phyloP scores from a whole-genome alignment of 2,113 vertebrate species.

The Oceanites oceanicus region DNA sequence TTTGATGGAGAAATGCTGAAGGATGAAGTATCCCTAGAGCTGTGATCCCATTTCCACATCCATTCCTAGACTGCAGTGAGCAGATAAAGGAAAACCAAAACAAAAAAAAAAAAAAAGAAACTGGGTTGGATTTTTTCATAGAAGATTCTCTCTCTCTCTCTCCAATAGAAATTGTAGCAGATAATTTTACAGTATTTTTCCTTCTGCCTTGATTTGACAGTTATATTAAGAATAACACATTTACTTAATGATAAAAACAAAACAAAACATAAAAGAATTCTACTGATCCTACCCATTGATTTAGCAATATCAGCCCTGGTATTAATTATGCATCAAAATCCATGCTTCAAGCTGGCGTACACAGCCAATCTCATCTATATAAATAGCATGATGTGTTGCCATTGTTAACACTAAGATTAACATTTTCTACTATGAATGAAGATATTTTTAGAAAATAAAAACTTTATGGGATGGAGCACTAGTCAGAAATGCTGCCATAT shows the following conservation, averaged over 20 bases:
- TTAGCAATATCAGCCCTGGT: background rate
- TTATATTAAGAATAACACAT: background rate
- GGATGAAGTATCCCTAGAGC: background rate
- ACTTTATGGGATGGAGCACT: background rate
- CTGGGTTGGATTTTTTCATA: too few species aligned
- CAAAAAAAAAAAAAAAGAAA: background rate
- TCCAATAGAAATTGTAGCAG: background rate
- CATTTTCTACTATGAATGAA: background rate
- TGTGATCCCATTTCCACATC: background rate
- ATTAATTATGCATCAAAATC: background rate
- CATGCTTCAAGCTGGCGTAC: background rate
- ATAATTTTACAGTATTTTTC: background rate
- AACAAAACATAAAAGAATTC: background rate
- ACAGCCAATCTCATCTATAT: background rate
- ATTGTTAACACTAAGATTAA: background rate
- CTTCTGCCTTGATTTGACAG: background rate
- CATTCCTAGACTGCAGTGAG: background rate
- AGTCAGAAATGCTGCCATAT: background rate
- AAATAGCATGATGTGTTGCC: background rate
- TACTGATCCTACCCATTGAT: background rate
- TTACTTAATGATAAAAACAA: background rate
- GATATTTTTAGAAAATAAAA: slow-evolving; percentile 14
- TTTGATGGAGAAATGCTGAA: background rate
- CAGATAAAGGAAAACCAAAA: background rate
- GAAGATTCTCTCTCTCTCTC: background rate